phyloP scores from a whole-genome alignment of 2,113 vertebrate species.

The Anas platyrhynchos region DNA sequence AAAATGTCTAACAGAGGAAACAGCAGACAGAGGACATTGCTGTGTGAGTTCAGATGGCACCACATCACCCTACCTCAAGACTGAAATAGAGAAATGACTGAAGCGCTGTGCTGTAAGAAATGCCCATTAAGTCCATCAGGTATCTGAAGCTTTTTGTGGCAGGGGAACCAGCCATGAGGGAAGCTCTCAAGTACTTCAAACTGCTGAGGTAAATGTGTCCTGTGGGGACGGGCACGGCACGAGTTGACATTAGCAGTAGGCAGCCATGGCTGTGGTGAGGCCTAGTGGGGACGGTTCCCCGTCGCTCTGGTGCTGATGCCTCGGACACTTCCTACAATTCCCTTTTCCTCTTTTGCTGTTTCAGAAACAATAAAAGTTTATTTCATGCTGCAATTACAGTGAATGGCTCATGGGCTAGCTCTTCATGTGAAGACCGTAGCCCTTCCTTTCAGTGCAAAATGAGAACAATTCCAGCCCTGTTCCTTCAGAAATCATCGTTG shows the following conservation, averaged over 20 bases:
- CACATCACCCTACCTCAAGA: neutral
- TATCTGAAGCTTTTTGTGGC: neutral
- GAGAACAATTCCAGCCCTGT: neutral
- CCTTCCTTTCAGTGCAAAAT: constrained; percentile 6
- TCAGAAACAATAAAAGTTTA: neutral
- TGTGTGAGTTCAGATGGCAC: neutral
- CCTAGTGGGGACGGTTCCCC: neutral
- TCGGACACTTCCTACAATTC: neutral
- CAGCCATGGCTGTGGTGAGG: neutral
- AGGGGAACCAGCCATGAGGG: neutral
- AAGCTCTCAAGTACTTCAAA: neutral
- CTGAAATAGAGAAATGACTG: neutral
- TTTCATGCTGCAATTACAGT: neutral
- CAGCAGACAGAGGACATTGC: neutral
- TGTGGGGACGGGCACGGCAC: neutral
- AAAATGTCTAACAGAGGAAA: neutral
- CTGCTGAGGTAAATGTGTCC: neutral
- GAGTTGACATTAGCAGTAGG: neutral
- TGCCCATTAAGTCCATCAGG: neutral
- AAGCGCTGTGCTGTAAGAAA: neutral
- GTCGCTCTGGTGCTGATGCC: neutral
- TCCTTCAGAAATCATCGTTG: neutral
- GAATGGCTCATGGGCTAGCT: neutral
- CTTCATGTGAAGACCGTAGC: neutral
- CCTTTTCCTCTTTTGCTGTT: neutral